These are phyloP conservation scores for Drosophila sordidapex DNA, from an alignment of 2,888 invertebrate species.

Conservation along the genomic window DNA sequence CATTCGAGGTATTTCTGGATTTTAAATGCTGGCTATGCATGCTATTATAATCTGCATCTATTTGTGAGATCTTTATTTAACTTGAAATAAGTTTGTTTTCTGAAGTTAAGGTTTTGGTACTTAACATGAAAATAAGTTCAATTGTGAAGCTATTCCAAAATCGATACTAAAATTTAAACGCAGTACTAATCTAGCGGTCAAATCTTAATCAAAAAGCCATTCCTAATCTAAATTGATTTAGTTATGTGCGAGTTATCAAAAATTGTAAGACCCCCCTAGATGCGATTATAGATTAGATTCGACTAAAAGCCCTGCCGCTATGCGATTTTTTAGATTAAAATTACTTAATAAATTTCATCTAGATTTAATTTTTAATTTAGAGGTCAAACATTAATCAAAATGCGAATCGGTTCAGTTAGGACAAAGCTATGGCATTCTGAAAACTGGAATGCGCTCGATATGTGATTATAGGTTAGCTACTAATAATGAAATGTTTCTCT, in stretches of 20 bases:
- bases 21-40: background rate
- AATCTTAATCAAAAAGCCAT: background rate
- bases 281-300: background rate
- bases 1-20: background rate
- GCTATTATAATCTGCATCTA: background rate
- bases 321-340: background rate
- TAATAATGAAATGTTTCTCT: constrained; percentile 1
- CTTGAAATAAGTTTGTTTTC: background rate
- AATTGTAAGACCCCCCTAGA: background rate
- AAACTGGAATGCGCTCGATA: background rate
- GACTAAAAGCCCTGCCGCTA: background rate
- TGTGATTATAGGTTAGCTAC: background rate
- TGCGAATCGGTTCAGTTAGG: background rate
- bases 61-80: background rate
- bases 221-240: background rate
- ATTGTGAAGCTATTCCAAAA: background rate
- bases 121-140: background rate
- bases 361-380: background rate
- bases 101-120: background rate
- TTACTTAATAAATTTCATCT: background rate
- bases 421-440: background rate
- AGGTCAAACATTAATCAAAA: background rate
- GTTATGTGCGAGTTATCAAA: background rate
- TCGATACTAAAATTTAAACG: background rate
- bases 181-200: background rate